Evolutionary conservation across 2,888 invertebrate species (phyloP), one percentile per base, ranked within the genome.

Genomic region (Hydriomena furcata): DNA sequence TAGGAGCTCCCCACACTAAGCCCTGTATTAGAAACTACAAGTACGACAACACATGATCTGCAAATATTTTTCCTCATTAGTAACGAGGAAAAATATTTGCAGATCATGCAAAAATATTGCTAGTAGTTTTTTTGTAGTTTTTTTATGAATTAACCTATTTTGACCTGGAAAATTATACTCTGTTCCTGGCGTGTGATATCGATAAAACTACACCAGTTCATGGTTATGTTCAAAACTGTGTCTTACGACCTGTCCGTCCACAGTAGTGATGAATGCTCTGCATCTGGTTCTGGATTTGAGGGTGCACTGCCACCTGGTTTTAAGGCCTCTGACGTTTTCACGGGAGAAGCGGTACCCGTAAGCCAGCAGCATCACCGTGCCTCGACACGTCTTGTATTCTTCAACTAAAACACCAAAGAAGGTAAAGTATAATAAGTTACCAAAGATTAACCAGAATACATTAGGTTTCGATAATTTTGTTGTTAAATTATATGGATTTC

Each of bases 261-360:
- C 3, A 0, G 73, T 73, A 11, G 64, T 63, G 31, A 73, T 58
- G 42, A 60, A 65, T 3, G 69, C 74, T 11, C 60, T 65, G 41
- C 74, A 73, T 24, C 44, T 61, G 3, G 55, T 65, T 2, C 58
- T 41, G 3, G 55, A 55, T 21, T 64, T 66, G 8, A 34, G 35
- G 1, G 61, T 47, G 31, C 71, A 71, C 12, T 66, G 64, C 68
- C 69, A 73, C 24, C 70, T 46, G 10, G 46, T 55, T 34, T 63
- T 68, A 5, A 0, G 6, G 1, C 65, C 61, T 4, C 47, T 40
- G 17, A 35, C 40, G n/a, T 55, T 60, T n/a, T 70, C 60, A 20
- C 67, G 68, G 6, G 73, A 69, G 56, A 77, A 80, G 1, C 73
- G 71, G 42, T 59, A 57, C 4, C 73, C 66, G 5, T 63, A 52